Percentiles rank a stretch among this genome's conserved stretches.
These are phyloP conservation scores for Lethrus apterus DNA, from an alignment of 1,140 invertebrate species.

Conservation along the genomic window DNA sequence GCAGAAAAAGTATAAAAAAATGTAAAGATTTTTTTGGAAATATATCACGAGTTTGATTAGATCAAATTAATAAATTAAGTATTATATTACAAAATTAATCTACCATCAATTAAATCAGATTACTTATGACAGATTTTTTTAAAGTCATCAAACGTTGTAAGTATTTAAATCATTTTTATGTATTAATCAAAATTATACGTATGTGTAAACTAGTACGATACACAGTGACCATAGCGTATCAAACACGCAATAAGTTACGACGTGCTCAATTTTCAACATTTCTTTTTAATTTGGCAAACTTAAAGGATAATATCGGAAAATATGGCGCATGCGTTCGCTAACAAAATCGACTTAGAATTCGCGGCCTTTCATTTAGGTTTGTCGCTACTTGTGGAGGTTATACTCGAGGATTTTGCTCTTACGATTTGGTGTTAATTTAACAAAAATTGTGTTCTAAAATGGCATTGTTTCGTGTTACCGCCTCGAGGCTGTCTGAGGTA, in stretches of 20 bases:
- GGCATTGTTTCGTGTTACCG: slow-evolving; percentile 41
- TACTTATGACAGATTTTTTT: too few species aligned
- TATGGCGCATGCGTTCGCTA: slow-evolving; percentile 12
- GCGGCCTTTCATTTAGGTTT: slow-evolving; percentile 14
- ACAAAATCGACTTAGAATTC: slow-evolving; percentile 12
- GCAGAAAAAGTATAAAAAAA: too few species aligned
- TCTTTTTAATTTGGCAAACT: too few species aligned
- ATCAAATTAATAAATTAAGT: too few species aligned
- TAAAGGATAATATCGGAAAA: neutral
- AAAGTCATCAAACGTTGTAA: too few species aligned
- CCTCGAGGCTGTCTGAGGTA: slow-evolving; percentile 20
- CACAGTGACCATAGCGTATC: neutral
- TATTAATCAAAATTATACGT: neutral
- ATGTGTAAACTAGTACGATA: neutral
- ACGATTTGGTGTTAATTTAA: neutral
- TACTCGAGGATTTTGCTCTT: slow-evolving; percentile 1
- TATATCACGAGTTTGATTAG: too few species aligned
- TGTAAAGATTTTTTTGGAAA: too few species aligned
- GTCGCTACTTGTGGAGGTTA: slow-evolving; percentile 6
- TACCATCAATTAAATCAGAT: too few species aligned
- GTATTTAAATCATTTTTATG: too few species aligned
- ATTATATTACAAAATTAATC: too few species aligned
- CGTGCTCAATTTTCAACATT: too few species aligned
- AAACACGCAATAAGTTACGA: too few species aligned
- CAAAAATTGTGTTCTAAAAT: slow-evolving; percentile 27